Percentiles rank a stretch among this genome's conserved stretches.
phyloP scores from a whole-genome alignment of 1,140 invertebrate species.

The Bombus pascuorum region DNA sequence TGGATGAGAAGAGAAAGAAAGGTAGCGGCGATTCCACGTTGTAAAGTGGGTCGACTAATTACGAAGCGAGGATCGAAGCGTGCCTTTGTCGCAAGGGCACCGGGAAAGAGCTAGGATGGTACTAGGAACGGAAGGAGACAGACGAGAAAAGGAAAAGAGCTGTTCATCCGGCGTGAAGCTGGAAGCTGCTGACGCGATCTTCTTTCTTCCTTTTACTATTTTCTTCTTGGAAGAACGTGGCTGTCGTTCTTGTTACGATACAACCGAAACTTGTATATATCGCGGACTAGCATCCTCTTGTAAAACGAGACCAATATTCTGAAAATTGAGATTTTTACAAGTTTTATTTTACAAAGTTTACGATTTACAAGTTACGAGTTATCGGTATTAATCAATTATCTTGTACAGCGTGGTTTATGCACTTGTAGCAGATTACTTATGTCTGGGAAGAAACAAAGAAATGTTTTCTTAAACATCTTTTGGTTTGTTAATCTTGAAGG shows the following conservation, averaged over 20 bases:
- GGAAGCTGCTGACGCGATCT: background rate
- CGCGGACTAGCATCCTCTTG: too few relatives aligned
- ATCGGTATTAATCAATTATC: too few relatives aligned
- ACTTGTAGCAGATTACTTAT: background rate
- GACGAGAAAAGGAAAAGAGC: background rate
- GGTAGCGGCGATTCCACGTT: slow-evolving; percentile 41
- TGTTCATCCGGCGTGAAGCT: slow-evolving; percentile 10
- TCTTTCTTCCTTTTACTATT: background rate
- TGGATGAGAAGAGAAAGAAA: background rate
- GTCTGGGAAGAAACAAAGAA: background rate
- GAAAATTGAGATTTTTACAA: too few relatives aligned
- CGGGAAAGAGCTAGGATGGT: background rate
- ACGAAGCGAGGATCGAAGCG: slow-evolving; percentile 58
- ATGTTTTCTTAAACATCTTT: background rate
- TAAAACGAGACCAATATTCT: too few relatives aligned
- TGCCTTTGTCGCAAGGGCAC: slow-evolving; percentile 55
- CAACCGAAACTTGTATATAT: too few relatives aligned
- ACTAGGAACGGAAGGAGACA: background rate
- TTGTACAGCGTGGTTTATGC: too few relatives aligned
- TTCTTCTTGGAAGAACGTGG: background rate
- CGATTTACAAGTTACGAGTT: too few relatives aligned
- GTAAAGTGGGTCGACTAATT: slow-evolving; percentile 63
- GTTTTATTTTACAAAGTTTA: too few relatives aligned
- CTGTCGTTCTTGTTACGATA: background rate
- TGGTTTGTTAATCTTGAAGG: background rate